A percentile compares a stretch with the other conserved stretches of the same genome.
phyloP scores from a whole-genome alignment of 2,888 invertebrate genomes.

The Entomobrya proxima region DNA sequence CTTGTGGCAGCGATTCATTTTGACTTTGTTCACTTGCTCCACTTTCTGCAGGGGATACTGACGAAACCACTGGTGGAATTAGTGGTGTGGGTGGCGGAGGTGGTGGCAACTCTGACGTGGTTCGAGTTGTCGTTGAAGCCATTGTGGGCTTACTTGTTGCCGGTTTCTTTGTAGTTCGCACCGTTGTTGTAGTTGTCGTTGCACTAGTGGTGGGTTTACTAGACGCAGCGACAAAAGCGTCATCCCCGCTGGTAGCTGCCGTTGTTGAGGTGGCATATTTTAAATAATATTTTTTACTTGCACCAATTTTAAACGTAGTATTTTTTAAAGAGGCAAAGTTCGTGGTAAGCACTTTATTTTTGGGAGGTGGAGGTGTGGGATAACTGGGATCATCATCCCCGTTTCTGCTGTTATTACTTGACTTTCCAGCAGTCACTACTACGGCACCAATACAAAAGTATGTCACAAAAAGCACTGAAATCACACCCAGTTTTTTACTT shows the following conservation, averaged over 20 bases:
- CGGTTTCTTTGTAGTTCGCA: not conserved
- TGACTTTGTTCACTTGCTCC: not conserved
- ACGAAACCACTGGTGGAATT: not conserved
- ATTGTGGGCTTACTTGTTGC: not conserved
- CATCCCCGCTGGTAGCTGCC: not conserved
- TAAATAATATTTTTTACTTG: conserved; percentile 30
- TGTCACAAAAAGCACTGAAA: conserved; percentile 12
- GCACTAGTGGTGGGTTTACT: not conserved
- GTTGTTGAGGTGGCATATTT: conserved; percentile 31
- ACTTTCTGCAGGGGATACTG: not conserved
- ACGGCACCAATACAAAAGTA: not conserved
- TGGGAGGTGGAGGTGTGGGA: too few relatives aligned
- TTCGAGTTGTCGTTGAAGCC: not conserved
- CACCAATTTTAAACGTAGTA: conserved; percentile 33
- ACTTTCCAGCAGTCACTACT: not conserved
- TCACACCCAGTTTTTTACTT: not conserved
- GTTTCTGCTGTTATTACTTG: not conserved
- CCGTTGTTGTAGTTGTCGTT: not conserved
- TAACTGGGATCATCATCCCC: not conserved
- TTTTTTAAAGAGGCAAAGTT: conserved; percentile 54
- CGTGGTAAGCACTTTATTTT: conserved; percentile 39
- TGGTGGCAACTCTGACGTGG: not conserved
- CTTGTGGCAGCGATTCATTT: not conserved
- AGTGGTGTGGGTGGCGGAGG: not conserved
- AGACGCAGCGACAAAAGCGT: not conserved